Percentiles rank a stretch among this genome's conserved stretches.
These are phyloP conservation scores for Stichopus chloronotus DNA, from an alignment of 35 echinoderm and acorn worm species.

Conservation along the genomic window DNA sequence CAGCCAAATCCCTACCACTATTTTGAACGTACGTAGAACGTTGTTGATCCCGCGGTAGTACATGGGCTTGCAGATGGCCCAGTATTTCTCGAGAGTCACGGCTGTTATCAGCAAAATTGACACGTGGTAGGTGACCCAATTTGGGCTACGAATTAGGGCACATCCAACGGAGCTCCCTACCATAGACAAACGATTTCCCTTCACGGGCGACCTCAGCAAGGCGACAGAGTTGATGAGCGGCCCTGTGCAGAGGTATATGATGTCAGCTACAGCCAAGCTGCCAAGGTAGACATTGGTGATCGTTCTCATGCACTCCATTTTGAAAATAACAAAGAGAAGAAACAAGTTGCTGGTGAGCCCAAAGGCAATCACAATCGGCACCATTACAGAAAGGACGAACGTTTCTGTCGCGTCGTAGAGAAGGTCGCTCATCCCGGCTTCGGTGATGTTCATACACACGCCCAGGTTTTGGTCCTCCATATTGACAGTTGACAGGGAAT, in stretches of 20 bases:
- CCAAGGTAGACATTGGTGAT: constrained; percentile 64
- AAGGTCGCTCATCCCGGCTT: background rate
- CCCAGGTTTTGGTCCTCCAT: no score
- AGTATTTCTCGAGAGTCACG: constrained; percentile 68
- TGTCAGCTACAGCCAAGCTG: constrained; percentile 61
- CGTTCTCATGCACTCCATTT: constrained; percentile 58
- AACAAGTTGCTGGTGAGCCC: constrained; percentile 27
- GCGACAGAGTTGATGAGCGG: constrained; percentile 29
- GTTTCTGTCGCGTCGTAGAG: background rate
- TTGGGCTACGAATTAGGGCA: constrained; percentile 20
- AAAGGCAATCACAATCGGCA: constrained; percentile 20
- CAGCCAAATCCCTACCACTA: constrained; percentile 58
- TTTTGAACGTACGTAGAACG: constrained; percentile 26
- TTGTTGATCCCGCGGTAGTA: constrained; percentile 49
- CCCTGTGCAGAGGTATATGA: constrained; percentile 34
- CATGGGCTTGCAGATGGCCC: constrained; percentile 73
- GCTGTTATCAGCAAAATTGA: constrained; percentile 55
- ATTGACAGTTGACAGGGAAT: no score
- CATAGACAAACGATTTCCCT: background rate
- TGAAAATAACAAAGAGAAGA: constrained; percentile 54
- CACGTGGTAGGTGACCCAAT: constrained; percentile 53
- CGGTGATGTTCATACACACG: background rate
- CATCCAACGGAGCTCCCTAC: constrained; percentile 23
- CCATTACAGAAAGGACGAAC: background rate
- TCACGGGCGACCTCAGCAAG: constrained; percentile 32